Conservation (phyloP, 1,140 invertebrate genomes). For the Pantala flavescens region DNA sequence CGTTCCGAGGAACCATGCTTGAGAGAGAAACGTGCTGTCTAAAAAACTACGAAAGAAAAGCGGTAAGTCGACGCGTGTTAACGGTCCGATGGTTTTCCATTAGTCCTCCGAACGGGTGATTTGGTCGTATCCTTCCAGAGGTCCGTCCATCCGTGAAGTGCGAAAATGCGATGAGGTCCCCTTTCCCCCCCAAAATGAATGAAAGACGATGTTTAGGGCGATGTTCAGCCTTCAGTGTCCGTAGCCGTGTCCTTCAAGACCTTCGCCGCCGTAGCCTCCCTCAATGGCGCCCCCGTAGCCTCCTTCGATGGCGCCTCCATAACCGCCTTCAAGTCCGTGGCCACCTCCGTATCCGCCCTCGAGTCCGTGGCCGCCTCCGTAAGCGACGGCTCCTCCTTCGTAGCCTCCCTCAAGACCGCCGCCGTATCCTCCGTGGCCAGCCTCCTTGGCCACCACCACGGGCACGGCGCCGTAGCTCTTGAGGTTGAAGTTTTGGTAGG, state of each 20-base stretch:
- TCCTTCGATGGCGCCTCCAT: neutral
- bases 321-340: neutral
- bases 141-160: too few relatives aligned
- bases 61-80: too few relatives aligned
- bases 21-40: too few relatives aligned
- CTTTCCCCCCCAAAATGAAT: neutral
- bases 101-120: too few relatives aligned
- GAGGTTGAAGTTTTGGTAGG: neutral
- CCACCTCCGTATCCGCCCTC: neutral
- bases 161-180: neutral
- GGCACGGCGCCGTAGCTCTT: neutral
- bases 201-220: neutral
- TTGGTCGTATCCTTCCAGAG: too few relatives aligned
- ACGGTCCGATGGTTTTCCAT: too few relatives aligned
- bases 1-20: too few relatives aligned
- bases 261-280: neutral
- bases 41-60: too few relatives aligned
- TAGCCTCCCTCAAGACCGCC: neutral
- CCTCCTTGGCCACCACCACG: neutral
- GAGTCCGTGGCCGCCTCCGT: neutral
- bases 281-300: neutral
- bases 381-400: neutral
- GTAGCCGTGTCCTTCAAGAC: neutral
- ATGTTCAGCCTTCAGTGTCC: too few relatives aligned
- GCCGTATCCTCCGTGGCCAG: neutral